These are phyloP conservation scores for Oreochromis grahami DNA, from an alignment of 2,797 vertebrate species.

Conservation along the genomic window DNA sequence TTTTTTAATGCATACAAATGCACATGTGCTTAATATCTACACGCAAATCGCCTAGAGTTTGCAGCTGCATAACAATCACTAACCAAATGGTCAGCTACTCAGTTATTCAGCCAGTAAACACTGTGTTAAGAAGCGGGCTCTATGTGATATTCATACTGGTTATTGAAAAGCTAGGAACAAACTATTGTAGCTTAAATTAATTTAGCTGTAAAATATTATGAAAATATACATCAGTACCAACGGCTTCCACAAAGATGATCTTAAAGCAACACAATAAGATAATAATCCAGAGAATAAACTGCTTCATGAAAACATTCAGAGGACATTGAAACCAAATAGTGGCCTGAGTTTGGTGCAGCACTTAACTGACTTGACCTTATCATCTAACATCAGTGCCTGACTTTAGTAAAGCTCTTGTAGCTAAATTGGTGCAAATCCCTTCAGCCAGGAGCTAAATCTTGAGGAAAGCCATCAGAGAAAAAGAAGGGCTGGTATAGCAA, in stretches of 20 bases:
- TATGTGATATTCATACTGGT: neutral
- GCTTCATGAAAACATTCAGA: neutral
- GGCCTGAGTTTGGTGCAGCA: neutral
- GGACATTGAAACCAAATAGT: neutral
- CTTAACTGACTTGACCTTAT: neutral
- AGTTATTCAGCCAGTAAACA: neutral
- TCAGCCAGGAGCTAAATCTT: neutral
- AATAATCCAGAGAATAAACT: neutral
- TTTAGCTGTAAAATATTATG: neutral
- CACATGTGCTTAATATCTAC: neutral
- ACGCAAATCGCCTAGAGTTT: neutral
- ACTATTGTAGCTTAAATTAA: neutral
- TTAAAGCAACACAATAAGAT: neutral
- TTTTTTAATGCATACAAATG: neutral
- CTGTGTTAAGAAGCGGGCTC: neutral
- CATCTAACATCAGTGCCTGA: neutral
- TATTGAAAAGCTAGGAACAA: neutral
- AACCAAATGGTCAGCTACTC: neutral
- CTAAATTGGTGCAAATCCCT: neutral
- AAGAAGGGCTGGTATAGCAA: fast-evolving
- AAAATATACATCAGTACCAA: neutral
- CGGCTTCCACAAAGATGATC: neutral
- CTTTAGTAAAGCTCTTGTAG: neutral
- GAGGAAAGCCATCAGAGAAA: fast-evolving
- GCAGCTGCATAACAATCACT: neutral